Evolutionary conservation across 1,140 invertebrate species (phyloP).

Genomic region (Philotrypesis tridentata): DNA sequence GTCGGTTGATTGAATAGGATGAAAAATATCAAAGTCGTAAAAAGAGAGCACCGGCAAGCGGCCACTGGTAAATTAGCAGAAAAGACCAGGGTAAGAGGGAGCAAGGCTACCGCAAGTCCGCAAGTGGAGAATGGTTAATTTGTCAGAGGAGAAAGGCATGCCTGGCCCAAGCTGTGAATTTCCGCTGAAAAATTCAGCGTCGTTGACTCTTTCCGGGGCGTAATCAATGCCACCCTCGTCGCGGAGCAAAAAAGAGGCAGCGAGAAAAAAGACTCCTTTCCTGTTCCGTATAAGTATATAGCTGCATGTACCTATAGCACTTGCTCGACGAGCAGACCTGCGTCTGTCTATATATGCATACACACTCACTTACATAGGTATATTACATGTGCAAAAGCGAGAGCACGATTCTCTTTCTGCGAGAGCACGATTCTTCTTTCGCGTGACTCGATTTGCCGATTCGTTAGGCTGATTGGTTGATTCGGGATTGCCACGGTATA

Average conservation of each 20-base stretch:
- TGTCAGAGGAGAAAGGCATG: neutral
- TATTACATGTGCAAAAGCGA: neutral
- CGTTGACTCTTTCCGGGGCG: slow-evolving; percentile 7
- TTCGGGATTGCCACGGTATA: slow-evolving; percentile 20
- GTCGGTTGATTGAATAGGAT: neutral
- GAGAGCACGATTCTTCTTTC: neutral
- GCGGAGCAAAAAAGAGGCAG: neutral
- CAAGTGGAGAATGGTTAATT: slow-evolving; percentile 16
- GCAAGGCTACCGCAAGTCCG: neutral
- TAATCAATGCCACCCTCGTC: slow-evolving; percentile 12
- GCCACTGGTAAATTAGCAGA: no score
- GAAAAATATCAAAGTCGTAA: neutral
- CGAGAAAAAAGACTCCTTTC: neutral
- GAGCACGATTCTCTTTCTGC: neutral
- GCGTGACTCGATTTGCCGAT: slow-evolving; percentile 47
- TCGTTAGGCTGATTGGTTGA: slow-evolving; percentile 50
- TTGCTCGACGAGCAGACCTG: no score
- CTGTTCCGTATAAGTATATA: no score
- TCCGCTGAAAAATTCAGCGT: slow-evolving; percentile 27
- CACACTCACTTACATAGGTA: neutral
- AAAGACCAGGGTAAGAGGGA: neutral
- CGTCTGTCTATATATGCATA: slow-evolving; percentile 5
- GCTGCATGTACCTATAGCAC: no score
- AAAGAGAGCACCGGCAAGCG: no score
- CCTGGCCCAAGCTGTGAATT: neutral